Evolutionary conservation across 1,140 invertebrate genomes (phyloP), one percentile per base, ranked within the genome.

Genomic region (Papilio polytes): DNA sequence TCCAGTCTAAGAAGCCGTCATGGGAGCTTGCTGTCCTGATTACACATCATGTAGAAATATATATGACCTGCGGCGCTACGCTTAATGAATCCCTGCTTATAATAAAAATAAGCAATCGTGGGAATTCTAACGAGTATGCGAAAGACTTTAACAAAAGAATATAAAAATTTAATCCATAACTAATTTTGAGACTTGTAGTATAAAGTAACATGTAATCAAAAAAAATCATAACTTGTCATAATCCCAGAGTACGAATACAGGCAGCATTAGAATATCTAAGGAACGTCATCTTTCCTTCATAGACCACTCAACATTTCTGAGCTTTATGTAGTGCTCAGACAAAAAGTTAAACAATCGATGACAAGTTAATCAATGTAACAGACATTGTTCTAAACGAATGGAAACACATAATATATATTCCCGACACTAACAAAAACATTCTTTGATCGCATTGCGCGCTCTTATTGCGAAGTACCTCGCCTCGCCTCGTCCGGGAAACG

Each of bases 1-100:
- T 89, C 92, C 91, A 93, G 87, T 91, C 86, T 83, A 91, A 86
- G 85, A 86, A 81, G 48, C 83, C 90, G 92, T 94, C 91, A 93
- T 93, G 93, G 93, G 91, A 94, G 93, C 82, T 82, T 87, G 85
- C 79, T 85, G 86, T 85, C 81, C 81, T 89, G 86, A 86, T 89
- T 89, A 88, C 79, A 86, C 83, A 85, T 88, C 84, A 80, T 77
- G 81, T 82, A 85, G 82, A 87, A 80, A 80, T 56, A 56, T 78
- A 74, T 81, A 83, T 78, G 72, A 84, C 77, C 36, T 66, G 77
- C 72, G 83, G 80, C 79, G 85, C 84, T 83, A 89, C 87, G 87
- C 82, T 85, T 82, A 83, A 83, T 87, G 82, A 88, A 82, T 89
- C 76, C 82, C 74, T 82, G 82, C 76, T 46, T 83, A 78, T 80